A percentile compares a stretch with the other conserved stretches of the same genome.
Evolutionary conservation across 2,113 vertebrate species (phyloP).

Genomic region (Cygnus atratus): DNA sequence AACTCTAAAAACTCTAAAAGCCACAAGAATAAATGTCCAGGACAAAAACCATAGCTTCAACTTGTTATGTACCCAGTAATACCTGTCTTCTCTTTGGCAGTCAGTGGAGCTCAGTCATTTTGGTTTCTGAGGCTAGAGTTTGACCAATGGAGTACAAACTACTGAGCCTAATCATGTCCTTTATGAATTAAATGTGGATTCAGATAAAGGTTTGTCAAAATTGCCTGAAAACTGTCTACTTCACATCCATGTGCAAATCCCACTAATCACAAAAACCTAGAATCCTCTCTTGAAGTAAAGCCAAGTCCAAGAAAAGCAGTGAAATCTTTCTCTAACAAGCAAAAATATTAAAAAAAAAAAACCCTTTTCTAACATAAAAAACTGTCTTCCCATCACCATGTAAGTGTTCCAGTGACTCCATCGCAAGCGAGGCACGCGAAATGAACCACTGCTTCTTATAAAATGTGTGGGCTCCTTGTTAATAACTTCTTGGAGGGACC

Average conservation of each 20-base stretch:
- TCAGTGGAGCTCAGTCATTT: neutral
- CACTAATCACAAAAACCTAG: neutral
- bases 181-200: neutral
- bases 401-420: neutral
- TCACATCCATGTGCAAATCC: neutral
- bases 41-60: neutral
- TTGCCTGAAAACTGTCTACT: neutral
- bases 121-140: neutral
- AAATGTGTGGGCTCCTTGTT: neutral
- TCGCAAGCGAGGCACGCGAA: neutral
- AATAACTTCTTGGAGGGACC: neutral
- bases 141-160: neutral
- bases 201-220: neutral
- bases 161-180: neutral
- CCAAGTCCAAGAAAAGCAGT: neutral
- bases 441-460: neutral
- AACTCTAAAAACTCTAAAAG: neutral
- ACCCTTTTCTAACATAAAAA: neutral
- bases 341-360: neutral
- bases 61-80: neutral
- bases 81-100: neutral
- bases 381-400: neutral
- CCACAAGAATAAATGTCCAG: neutral
- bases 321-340: neutral
- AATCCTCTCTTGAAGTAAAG: neutral